Evolutionary conservation across 2,113 vertebrate species (phyloP), one percentile per base, ranked within the genome.

Genomic region (Zapus hudsonius): DNA sequence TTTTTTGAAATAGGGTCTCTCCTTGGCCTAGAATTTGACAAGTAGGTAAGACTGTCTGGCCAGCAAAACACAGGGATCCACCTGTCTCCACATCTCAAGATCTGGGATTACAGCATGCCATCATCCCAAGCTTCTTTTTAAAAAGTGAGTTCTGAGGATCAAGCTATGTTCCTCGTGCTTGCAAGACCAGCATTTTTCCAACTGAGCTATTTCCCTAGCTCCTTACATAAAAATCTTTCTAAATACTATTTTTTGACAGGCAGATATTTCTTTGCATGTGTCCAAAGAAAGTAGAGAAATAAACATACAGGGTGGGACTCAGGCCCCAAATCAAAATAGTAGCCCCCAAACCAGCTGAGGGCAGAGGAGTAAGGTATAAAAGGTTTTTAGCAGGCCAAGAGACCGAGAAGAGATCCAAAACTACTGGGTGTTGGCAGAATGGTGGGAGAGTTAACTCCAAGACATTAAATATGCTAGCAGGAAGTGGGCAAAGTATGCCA

Each of bases 221-320:
- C 52, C 16, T 52, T 15, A 52, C 52, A 52, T 52, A 52, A 52
- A 7, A 52, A 52, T 87, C 69, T 83, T 66, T 73, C n/a, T 78
- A 91, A 86, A 59, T n/a, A 88, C 90, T 89, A 63, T 67, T 92
- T 67, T 74, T 63, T 84, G 42, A 70, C 17, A 76, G 33, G 52
- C 75, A 67, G 75, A 89, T 69, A 47, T 84, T 90, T 82, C 63
- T 84, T 79, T 78, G 33, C 66, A 38, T 74, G 13, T 47, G 19
- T 74, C 52, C 12, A 63, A 11, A 86, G 40, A 66, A 83, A 94
- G 33, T 38, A 63, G 64, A 79, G 17, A 90, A 52, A 76, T 59
- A 20, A 66, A n/a, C 72, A 23, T 59, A 31, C 36, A 70, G 27
- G 20, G 33, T 61, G 19, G 57, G 83, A 90, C 31, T 27, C 16